Evolutionary conservation across 2,888 invertebrate species (phyloP).

Genomic region (Andrena bicolor): DNA sequence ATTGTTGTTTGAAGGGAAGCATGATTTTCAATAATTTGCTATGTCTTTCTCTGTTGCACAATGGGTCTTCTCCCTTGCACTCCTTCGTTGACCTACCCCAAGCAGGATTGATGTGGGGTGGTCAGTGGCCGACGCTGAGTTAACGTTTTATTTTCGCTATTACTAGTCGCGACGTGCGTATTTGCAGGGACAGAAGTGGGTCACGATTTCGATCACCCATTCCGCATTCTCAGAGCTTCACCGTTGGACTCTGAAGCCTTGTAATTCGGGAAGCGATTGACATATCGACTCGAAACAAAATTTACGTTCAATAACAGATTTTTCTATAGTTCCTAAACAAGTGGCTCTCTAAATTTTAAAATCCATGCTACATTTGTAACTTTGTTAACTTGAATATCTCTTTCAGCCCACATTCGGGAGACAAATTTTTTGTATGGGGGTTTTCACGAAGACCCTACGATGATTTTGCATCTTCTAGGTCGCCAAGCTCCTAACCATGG

Average conservation of each 20-base stretch:
- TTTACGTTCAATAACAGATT: background rate
- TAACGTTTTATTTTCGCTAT: slow-evolving; percentile 10
- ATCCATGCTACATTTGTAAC: too few species aligned
- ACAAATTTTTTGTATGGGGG: too few species aligned
- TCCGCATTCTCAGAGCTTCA: background rate
- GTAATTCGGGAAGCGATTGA: background rate
- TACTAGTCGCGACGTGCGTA: slow-evolving; percentile 5
- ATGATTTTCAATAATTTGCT: background rate
- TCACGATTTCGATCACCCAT: slow-evolving; percentile 1
- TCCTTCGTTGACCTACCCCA: slow-evolving; percentile 1
- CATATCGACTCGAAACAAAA: background rate
- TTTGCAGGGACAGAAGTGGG: slow-evolving; percentile 4
- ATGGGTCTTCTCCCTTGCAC: background rate
- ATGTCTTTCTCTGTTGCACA: background rate
- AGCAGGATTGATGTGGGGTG: background rate
- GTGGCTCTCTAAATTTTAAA: background rate
- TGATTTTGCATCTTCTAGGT: too few species aligned
- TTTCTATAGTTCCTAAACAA: background rate
- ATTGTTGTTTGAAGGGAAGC: background rate
- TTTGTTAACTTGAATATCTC: too few species aligned
- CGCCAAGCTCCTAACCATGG: too few species aligned
- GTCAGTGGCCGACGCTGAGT: slow-evolving; percentile 9
- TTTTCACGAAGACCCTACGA: too few species aligned
- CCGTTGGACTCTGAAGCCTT: background rate
- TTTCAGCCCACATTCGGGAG: too few species aligned